These are phyloP conservation scores for Tetrapedia diversipes DNA, from an alignment of 2,888 invertebrate genomes.

Conservation along the genomic window DNA sequence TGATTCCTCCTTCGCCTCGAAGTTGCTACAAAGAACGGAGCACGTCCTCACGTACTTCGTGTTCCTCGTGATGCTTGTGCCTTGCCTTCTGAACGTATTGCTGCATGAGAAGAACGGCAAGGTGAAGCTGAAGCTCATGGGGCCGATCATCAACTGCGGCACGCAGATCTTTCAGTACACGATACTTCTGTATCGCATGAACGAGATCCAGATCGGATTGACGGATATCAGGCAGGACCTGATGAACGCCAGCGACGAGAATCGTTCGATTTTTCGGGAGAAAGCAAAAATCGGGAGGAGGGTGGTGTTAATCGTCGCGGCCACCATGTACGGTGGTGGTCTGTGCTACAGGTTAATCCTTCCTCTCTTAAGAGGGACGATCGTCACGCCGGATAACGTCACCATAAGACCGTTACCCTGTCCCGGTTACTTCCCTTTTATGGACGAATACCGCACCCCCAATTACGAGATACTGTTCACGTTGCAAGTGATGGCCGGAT, in stretches of 20 bases:
- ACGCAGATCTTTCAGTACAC: constrained; percentile 49
- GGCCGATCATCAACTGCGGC: constrained; percentile 60
- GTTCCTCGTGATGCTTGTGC: constrained; percentile 55
- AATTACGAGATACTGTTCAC: constrained; percentile 70
- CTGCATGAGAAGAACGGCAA: constrained; percentile 60
- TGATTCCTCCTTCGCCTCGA: not conserved
- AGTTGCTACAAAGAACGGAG: not conserved
- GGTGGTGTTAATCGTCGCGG: constrained; percentile 62
- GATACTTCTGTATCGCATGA: constrained; percentile 6
- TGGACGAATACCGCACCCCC: constrained; percentile 65
- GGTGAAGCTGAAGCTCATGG: constrained; percentile 64
- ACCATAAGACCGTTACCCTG: constrained; percentile 66
- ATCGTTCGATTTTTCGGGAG: constrained; percentile 66
- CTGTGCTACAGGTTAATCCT: constrained; percentile 67
- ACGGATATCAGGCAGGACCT: constrained; percentile 65
- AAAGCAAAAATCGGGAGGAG: constrained; percentile 70
- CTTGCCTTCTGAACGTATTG: constrained; percentile 62
- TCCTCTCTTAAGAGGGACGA: constrained; percentile 61
- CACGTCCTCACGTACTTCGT: constrained; percentile 53
- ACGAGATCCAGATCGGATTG: constrained; percentile 25
- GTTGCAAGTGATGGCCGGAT: constrained; percentile 66
- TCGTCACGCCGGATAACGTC: constrained; percentile 53
- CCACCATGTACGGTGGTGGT: constrained; percentile 68
- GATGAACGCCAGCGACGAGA: constrained; percentile 45
- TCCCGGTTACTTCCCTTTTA: constrained; percentile 66